Percentiles rank a stretch among this genome's conserved stretches.
phyloP scores from a whole-genome alignment of 2,888 invertebrate genomes.

The Slavum lentiscoides region DNA sequence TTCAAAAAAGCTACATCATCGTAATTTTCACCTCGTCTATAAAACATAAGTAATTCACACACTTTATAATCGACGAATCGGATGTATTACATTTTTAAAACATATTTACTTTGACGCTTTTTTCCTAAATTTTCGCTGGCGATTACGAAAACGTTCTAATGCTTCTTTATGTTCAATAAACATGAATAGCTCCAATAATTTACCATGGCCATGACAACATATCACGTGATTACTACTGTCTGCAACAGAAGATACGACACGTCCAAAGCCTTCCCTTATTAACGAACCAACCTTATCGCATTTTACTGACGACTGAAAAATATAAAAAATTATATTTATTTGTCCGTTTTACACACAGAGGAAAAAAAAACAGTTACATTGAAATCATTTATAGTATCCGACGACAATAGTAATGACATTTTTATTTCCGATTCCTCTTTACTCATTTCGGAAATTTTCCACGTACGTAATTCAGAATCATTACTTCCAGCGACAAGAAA shows the following conservation, averaged over 20 bases:
- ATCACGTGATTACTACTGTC: constrained; percentile 75
- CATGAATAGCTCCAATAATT: constrained; percentile 34
- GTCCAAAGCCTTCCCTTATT: constrained; percentile 75
- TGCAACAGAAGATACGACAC: constrained; percentile 74
- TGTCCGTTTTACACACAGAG: background rate
- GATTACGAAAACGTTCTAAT: constrained; percentile 39
- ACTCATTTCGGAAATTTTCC: constrained; percentile 71
- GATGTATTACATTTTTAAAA: background rate
- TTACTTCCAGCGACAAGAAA: constrained; percentile 86
- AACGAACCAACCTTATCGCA: constrained; percentile 80
- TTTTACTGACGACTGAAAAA: constrained; percentile 69
- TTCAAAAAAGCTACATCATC: constrained; percentile 36
- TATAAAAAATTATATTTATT: constrained; percentile 9
- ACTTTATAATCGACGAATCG: background rate
- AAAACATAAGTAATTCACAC: background rate
- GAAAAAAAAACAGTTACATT: constrained; percentile 61
- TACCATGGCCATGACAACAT: constrained; percentile 64
- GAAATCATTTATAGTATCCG: constrained; percentile 63
- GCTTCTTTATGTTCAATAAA: constrained; percentile 15
- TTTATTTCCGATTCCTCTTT: constrained; percentile 61
- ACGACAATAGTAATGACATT: constrained; percentile 61
- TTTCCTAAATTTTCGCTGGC: constrained; percentile 46
- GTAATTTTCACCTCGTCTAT: constrained; percentile 22
- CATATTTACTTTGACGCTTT: constrained; percentile 27
- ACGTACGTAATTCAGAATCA: constrained; percentile 82